phyloP scores from a whole-genome alignment of 2,888 invertebrate genomes.

The Cosmia trapezina region DNA sequence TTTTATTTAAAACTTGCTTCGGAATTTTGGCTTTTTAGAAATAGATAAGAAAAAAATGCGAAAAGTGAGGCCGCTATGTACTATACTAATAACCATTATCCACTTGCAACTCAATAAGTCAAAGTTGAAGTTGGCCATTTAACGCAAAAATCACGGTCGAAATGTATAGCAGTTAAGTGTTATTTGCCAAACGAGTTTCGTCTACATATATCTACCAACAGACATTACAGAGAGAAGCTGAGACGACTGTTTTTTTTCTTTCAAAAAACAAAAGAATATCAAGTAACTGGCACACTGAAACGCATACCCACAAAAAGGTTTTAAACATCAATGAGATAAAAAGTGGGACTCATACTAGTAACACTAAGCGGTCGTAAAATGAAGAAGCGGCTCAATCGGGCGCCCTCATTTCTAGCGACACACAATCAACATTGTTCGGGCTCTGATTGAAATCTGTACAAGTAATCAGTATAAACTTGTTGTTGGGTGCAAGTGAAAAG shows the following conservation, averaged over 20 bases:
- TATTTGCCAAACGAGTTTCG: too few relatives aligned
- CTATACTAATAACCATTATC: too few relatives aligned
- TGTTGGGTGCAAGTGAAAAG: slow-evolving; percentile 40
- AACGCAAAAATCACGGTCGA: too few relatives aligned
- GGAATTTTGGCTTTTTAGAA: too few relatives aligned
- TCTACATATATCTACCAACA: not conserved
- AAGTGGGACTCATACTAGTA: slow-evolving; percentile 29
- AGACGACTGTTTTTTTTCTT: not conserved
- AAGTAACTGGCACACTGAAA: slow-evolving; percentile 23
- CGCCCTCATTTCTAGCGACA: slow-evolving; percentile 58
- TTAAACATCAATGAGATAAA: slow-evolving; percentile 27
- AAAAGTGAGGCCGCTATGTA: too few relatives aligned
- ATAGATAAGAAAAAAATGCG: too few relatives aligned
- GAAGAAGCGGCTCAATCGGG: slow-evolving; percentile 57
- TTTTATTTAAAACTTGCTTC: too few relatives aligned
- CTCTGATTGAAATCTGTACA: slow-evolving; percentile 79
- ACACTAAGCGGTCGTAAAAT: slow-evolving; percentile 59
- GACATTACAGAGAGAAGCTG: not conserved
- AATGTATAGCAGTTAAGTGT: too few relatives aligned
- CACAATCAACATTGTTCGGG: slow-evolving; percentile 69
- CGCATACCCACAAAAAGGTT: not conserved
- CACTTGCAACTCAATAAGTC: too few relatives aligned
- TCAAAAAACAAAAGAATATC: slow-evolving; percentile 30
- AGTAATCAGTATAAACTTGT: slow-evolving; percentile 72
- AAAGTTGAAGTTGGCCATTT: too few relatives aligned